Base-by-base conservation (phyloP, 2,797 vertebrate genomes). In the Acipenser oxyrinchus region DNA sequence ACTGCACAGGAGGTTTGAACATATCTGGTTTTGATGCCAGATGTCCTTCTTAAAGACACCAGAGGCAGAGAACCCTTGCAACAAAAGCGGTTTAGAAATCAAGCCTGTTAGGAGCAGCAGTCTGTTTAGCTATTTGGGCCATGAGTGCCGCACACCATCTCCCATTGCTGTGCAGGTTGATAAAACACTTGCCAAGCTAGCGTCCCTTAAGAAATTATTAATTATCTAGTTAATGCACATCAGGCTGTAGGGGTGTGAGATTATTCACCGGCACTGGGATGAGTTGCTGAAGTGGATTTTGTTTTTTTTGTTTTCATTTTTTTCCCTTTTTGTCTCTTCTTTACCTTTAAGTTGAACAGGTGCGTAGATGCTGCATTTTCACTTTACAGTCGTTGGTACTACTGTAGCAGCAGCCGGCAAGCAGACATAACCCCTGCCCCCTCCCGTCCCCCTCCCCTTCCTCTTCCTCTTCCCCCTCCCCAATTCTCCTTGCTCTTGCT, bases 201-300 rank as follows among this genome's bases (percentile, higher is more conserved):
- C 88, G 83, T 93, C 91, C 91, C 91, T 86, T 80, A 93, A 94
- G 94, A 97, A 96, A 94, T 95, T 95, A 96, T 96, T 96, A 96
- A 98, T 97, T 97, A 97, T 93, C 91, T 92, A 88, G 93, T 93
- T 97, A 97, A 98, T 95, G 95, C 92, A 92, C 92, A 93, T 92
- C 89, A 90, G 93, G 88, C 93, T 90, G 89, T 88, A 84, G 91
- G 93, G 88, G 88, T 89, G 90, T 83, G 92, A 95, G 93, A 97
- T 97, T 97, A 95, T 95, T 94, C 93, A 91, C 91, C 89, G 86
- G 91, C 82, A 77, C 78, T 81, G 84, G 86, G 84, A 85, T 87
- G 87, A 88, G 86, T 85, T 90, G 90, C 90, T 90, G 86, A 90
- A 88, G 85, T 88, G 81, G 86, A 81, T 88, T 91, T 90, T 86